Evolutionary conservation across 2,888 invertebrate species (phyloP), one percentile per base, ranked within the genome.

Genomic region (Miltochrista miniata): DNA sequence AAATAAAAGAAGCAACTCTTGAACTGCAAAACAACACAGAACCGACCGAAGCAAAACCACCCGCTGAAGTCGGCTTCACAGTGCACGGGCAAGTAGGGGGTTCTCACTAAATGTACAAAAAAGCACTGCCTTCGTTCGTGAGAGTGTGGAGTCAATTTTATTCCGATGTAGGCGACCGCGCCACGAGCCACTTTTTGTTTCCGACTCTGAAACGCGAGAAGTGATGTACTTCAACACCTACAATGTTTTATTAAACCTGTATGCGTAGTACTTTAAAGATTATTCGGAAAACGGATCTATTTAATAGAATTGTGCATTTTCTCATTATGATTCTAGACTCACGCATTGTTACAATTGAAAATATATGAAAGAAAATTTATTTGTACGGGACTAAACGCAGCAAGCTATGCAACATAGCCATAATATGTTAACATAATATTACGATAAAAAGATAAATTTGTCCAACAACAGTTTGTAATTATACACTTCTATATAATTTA

Each of bases 121-220:
- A 90, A 84, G 79, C 85, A 77, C 64, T 81, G 77, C 90, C 87
- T 90, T 88, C 88, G 87, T 90, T 86, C 87, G 90, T 90, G 83
- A 90, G 91, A 90, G 90, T 89, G 89, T 89, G 89, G 90, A 91
- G 91, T 90, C 90, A 90, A 90, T 91, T 91, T 91, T 91, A 90
- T 90, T 89, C 91, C 90, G 87, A 90, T 90, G 90, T 89, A 89
- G 90, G 87, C 89, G 85, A 87, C 90, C 89, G 82, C 88, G 90
- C 89, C 86, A 81, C 83, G 81, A 76, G 84, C 83, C 82, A 89
- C 90, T 91, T 91, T 91, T 91, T 91, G 88, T 84, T 90, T 88
- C 89, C 90, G 85, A 80, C 82, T 80, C 75, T 86, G 90, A 86
- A 91, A 90, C 87, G 88, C 85, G 88, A 90, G 83, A 78, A 87